These are phyloP conservation scores for Corynorhinus townsendii DNA, from an alignment of 2,113 vertebrate species.

Conservation along the genomic window DNA sequence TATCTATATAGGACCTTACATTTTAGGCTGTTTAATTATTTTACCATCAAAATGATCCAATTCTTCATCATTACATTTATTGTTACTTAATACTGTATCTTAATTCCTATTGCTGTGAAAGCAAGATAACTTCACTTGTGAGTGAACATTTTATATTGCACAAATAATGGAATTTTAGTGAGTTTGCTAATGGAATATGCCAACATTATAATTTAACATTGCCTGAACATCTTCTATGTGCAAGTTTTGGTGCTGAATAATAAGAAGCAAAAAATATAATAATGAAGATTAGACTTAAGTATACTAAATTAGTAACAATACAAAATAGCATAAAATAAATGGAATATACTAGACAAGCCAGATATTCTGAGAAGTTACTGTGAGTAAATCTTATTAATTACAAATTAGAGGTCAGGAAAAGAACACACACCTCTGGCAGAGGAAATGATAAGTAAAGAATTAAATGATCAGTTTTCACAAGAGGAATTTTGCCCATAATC, in stretches of 20 bases:
- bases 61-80: not conserved
- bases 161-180: not conserved
- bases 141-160: not conserved
- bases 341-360: not conserved
- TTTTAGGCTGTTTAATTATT: not conserved
- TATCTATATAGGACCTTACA: not conserved
- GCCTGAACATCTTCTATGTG: not conserved
- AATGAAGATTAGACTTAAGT: not conserved
- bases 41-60: not conserved
- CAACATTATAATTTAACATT: not conserved
- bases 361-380: not conserved
- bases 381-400: not conserved
- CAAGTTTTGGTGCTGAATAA: not conserved
- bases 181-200: not conserved
- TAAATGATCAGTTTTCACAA: not conserved
- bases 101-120: not conserved
- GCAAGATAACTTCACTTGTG: not conserved
- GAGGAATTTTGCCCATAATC: not conserved
- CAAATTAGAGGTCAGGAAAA: not conserved
- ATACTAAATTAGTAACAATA: not conserved
- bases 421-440: not conserved
- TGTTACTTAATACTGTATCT: not conserved
- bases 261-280: not conserved
- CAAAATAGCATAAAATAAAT: not conserved
- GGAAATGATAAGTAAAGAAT: not conserved